Evolutionary conservation across 2,888 invertebrate genomes (phyloP), one percentile per base, ranked within the genome.

Genomic region (Agrilus mali): DNA sequence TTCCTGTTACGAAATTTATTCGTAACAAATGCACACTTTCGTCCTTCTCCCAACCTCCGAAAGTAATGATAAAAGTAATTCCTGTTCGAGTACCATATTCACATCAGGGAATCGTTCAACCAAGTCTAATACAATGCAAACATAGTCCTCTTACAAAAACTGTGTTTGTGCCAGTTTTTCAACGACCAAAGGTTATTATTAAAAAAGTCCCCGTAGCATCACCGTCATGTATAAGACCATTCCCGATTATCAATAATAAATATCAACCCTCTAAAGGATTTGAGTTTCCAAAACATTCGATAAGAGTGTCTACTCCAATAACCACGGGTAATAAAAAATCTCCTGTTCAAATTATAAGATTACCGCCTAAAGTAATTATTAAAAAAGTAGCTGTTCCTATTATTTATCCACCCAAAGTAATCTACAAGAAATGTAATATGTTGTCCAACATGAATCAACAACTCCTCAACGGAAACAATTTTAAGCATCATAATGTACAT

Each of bases 11-110:
- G 27, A 27, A 27, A 27, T 27, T 27, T 10, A 27, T 27, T 27
- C 27, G 27, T 4, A 27, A 27, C 5, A 27, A 27, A 27, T 27
- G 27, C 27, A 27, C 27, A 10, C 8, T 20, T 6, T 7, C 20
- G 6, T 4, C 20, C 33, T 22, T 22, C 17, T 2, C 38, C 41
- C 13, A 37, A 37, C 7, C 36, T 6, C 47, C 43, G 4, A 43
- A 43, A 41, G 32, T 33, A 35, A 14, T 47, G 12, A 36, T 45
- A 15, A 44, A 42, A 20, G 40, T 42, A 34, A 36, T 47, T 27
- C 47, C 47, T 12, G 40, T 47, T 33, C 33, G 36, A 20, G 33
- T 47, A 14, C 40, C 27, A 13, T 17, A n/a, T 17, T 16, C n/a
- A 12, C n/a, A 33, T 12, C 13, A 40, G 17, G 7, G 16, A n/a